Base-by-base conservation (phyloP, 2,113 vertebrate genomes). In the Sturnira hondurensis region DNA sequence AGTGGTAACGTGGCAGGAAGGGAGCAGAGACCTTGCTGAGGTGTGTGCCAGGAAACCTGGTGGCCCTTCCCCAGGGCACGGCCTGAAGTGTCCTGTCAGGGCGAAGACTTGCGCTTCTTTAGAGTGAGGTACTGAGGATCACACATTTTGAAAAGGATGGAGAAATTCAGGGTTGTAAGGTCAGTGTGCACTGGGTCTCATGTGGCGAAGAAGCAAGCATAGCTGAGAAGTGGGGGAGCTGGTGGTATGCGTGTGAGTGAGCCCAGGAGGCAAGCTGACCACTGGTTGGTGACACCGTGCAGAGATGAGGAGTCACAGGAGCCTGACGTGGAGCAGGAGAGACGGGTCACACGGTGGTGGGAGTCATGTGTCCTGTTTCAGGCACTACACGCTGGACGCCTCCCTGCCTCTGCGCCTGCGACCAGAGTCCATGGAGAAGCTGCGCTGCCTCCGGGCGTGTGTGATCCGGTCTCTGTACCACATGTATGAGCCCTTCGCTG, bases 391-490 rank as follows among this genome's bases (percentile, higher is more conserved):
- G 87, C 97, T 99, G 96, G 99, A 99, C 3, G 98, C 96, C 1
- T 98, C 99, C 82, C 98, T 99, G 97, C 99, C 99, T 0, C 98
- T 98, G 93, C 99, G 99, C 90, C 98, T 99, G 94, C 99, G 99
- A 91, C 99, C 99, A 0, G 99, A 99, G 96, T 99, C 98, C 45
- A 98, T 99, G 96, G 98, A 98, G 97, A 99, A 98, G 98, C 99
- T 99, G 98, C 98, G 98, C 77, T 99, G 98, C 94, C 99, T 99
- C 52, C 99, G 99, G 33, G 99, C 99, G 0, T 99, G 99, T 67
- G 99, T 99, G 96, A 99, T 99, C 97, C 99, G 99, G 65, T 99
- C 99, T 9, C 98, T 99, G 81, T 99, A 99, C 97, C 99, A 99
- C 98, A 98, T 99, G 98, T 99, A 99, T 1, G 99, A 99, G 98